phyloP scores from a whole-genome alignment of 2,888 invertebrate species.

The Nomada flava region DNA sequence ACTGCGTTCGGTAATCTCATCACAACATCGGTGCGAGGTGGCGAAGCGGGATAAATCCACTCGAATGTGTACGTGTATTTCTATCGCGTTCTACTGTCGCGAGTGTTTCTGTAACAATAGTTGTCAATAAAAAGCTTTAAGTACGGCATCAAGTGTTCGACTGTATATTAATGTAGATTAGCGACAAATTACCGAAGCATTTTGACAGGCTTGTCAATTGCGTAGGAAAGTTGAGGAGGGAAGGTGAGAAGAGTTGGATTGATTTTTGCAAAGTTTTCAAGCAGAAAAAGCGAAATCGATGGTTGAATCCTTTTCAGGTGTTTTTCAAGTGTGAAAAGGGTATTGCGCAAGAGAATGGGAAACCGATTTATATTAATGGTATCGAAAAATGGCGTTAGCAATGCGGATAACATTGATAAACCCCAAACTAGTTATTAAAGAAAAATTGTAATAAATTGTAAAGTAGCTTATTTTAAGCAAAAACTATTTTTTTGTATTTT shows the following conservation, averaged over 20 bases:
- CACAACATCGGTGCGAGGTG: conserved; percentile 85
- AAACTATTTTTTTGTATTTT: no score
- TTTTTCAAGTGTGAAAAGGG: no score
- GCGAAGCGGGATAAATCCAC: conserved; percentile 82
- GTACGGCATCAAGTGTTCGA: conserved; percentile 55
- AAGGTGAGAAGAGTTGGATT: neutral
- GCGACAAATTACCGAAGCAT: conserved; percentile 27
- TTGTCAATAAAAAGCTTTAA: conserved; percentile 51
- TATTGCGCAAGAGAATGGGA: no score
- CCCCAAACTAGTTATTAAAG: no score
- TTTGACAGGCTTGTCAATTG: neutral
- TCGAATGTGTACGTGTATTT: conserved; percentile 51
- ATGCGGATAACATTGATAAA: no score
- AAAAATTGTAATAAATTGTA: no score
- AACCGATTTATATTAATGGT: no score
- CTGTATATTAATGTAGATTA: neutral
- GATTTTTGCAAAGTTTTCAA: neutral
- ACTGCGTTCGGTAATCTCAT: conserved; percentile 90
- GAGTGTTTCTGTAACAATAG: conserved; percentile 50
- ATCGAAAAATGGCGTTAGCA: no score
- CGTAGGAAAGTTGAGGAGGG: neutral
- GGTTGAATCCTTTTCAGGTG: no score
- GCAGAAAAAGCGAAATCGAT: no score
- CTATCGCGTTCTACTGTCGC: conserved; percentile 21
- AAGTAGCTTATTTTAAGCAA: no score